Evolutionary conservation across 2,797 vertebrate genomes (phyloP).

Genomic region (Tragelaphus eurycerus): DNA sequence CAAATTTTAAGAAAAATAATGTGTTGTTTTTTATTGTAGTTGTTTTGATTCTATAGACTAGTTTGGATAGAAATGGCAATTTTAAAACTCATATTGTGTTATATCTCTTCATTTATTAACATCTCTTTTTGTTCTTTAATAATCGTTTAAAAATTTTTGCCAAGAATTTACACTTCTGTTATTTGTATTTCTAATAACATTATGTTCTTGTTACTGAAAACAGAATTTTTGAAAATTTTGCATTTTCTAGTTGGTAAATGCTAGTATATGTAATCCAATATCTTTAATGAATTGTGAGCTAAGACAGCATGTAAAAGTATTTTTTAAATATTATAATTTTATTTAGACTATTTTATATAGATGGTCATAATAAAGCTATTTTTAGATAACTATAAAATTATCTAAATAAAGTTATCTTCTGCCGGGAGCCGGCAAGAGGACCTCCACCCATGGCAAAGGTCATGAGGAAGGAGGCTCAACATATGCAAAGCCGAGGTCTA

Average conservation of each 20-base stretch:
- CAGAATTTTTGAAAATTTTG: neutral
- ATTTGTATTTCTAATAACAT: neutral
- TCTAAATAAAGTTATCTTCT: neutral
- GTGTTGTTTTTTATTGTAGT: neutral
- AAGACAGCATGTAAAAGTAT: neutral
- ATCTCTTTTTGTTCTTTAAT: neutral
- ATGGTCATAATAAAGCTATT: neutral
- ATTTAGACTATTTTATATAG: neutral
- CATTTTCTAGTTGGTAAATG: neutral
- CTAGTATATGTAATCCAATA: neutral
- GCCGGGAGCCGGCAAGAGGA: no score
- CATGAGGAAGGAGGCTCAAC: no score
- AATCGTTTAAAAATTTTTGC: neutral
- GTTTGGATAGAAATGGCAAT: neutral
- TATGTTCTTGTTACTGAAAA: neutral
- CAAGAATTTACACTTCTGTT: neutral
- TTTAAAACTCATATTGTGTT: neutral
- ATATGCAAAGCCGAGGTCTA: no score
- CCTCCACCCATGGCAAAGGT: no score
- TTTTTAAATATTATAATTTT: neutral
- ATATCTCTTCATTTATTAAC: neutral
- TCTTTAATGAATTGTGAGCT: neutral
- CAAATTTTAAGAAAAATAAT: neutral
- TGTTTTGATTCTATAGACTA: neutral
- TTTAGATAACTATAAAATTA: neutral